Evolutionary conservation across 2,888 invertebrate genomes (phyloP).

Genomic region (Alloscopus bannaensis): DNA sequence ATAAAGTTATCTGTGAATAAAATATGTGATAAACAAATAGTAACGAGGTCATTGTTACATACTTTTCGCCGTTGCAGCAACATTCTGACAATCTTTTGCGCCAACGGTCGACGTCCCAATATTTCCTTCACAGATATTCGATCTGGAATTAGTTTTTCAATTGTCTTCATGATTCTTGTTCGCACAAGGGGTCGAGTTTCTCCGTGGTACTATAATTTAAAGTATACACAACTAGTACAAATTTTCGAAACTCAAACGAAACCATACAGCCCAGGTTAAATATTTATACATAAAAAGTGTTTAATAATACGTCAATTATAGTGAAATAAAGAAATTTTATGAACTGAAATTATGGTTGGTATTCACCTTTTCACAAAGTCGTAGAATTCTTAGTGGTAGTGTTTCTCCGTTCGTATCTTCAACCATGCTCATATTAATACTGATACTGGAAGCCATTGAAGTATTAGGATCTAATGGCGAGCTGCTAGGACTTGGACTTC

Average conservation of each 20-base stretch:
- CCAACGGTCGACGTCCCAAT: background rate
- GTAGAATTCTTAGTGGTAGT: slow-evolving; percentile 33
- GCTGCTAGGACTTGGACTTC: background rate
- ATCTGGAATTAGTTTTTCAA: slow-evolving; percentile 30
- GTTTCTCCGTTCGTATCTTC: slow-evolving; percentile 21
- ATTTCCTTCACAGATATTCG: background rate
- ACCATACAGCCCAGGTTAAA: background rate
- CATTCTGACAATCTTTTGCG: slow-evolving; percentile 30
- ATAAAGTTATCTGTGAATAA: background rate
- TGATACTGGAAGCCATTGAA: too few species aligned
- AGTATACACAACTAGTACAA: background rate
- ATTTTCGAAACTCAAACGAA: background rate
- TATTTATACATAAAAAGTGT: background rate
- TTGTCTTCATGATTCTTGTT: slow-evolving; percentile 30
- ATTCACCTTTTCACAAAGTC: slow-evolving; percentile 43
- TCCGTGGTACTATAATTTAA: slow-evolving; percentile 18
- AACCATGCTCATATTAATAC: slow-evolving; percentile 12
- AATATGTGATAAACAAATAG: too few species aligned
- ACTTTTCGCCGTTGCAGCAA: slow-evolving; percentile 21
- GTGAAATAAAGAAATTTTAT: background rate
- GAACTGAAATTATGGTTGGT: background rate
- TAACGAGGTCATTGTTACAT: too few species aligned
- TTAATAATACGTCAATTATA: background rate
- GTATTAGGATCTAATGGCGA: slow-evolving; percentile 13
- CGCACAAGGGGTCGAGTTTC: slow-evolving; percentile 20